phyloP scores from a whole-genome alignment of 2,113 vertebrate genomes.

The Helogale parvula region DNA sequence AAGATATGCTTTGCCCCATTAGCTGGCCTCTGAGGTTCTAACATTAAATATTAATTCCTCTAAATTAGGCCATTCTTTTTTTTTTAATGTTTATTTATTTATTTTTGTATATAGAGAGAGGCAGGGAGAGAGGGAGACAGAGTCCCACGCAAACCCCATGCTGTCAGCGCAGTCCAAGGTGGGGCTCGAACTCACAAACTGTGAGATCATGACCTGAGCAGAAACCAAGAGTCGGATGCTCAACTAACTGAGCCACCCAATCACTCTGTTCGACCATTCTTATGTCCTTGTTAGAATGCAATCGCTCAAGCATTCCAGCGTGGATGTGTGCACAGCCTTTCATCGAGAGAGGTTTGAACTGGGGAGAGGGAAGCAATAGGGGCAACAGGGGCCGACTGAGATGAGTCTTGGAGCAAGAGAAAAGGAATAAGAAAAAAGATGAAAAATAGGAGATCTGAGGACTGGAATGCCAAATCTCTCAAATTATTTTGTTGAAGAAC shows the following conservation, averaged over 20 bases:
- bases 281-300: background rate
- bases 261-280: background rate
- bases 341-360: background rate
- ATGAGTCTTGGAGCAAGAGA: background rate
- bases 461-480: background rate
- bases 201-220: too few species aligned
- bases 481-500: background rate
- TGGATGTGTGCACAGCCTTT: background rate
- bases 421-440: background rate
- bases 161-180: too few species aligned
- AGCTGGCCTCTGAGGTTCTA: background rate
- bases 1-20: background rate
- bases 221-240: too few species aligned
- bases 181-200: too few species aligned
- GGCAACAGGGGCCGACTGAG: background rate
- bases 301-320: background rate
- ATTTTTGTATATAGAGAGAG: too few species aligned
- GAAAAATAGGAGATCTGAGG: background rate
- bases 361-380: background rate
- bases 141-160: too few species aligned
- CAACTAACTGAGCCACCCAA: too few species aligned
- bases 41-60: slow-evolving; percentile 13
- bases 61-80: background rate
- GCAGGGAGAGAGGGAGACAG: too few species aligned
- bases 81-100: too few species aligned